Evolutionary conservation across 2,888 invertebrate species (phyloP).

Genomic region (Gortyna flavago): DNA sequence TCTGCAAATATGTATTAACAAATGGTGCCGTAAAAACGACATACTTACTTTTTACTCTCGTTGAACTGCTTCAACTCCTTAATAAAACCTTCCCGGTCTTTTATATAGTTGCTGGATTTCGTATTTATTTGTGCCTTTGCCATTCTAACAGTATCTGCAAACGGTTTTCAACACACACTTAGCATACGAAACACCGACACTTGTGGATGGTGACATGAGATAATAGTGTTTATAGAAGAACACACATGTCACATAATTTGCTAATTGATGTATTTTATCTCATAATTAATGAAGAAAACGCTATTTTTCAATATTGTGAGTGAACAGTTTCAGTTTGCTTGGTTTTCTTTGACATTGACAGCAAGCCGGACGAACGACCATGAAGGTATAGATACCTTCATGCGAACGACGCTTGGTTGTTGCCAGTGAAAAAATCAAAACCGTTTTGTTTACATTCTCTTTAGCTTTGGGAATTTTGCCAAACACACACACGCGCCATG

Average conservation of each 20-base stretch:
- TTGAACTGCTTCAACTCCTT: slow-evolving; percentile 97
- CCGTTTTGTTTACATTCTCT: slow-evolving; percentile 2
- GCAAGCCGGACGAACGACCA: slow-evolving; percentile 58
- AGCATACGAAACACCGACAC: slow-evolving; percentile 25
- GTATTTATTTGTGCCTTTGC: slow-evolving; percentile 88
- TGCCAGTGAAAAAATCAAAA: slow-evolving; percentile 25
- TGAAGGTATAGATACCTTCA: too few relatives aligned
- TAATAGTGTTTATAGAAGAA: slow-evolving; percentile 18
- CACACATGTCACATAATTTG: slow-evolving; percentile 53
- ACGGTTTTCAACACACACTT: slow-evolving; percentile 43
- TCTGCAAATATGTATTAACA: slow-evolving; percentile 11
- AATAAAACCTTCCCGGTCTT: slow-evolving; percentile 94
- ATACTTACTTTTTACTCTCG: slow-evolving; percentile 96
- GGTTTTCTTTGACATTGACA: slow-evolving; percentile 68
- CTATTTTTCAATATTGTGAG: slow-evolving; percentile 39
- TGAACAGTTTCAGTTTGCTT: slow-evolving; percentile 54
- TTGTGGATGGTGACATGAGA: slow-evolving; percentile 22
- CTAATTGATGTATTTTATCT: slow-evolving; percentile 40
- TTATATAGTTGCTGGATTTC: slow-evolving; percentile 92
- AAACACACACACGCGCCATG: background rate
- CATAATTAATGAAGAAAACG: slow-evolving; percentile 57
- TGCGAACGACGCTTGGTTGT: slow-evolving; percentile 54
- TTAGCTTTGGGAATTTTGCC: background rate
- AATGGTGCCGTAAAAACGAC: background rate
- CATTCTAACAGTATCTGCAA: slow-evolving; percentile 75